These are phyloP conservation scores for Ephialtes manifestator DNA, from an alignment of 2,888 invertebrate species.

Conservation along the genomic window DNA sequence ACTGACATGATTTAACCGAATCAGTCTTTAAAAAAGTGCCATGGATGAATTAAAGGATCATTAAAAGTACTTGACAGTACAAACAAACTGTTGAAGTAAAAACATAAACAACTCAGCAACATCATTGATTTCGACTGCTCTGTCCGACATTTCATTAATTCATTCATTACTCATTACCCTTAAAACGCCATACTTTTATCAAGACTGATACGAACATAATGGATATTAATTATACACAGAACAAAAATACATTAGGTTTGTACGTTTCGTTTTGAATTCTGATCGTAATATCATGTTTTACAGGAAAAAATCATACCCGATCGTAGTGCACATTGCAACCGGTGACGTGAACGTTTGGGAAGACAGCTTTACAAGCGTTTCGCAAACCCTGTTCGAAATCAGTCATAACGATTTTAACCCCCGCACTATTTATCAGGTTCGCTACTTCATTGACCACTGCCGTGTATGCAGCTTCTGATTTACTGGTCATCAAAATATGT, in stretches of 20 bases:
- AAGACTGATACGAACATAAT: too few relatives aligned
- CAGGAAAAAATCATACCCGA: conserved; percentile 5
- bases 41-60: too few relatives aligned
- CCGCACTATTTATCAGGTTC: not conserved
- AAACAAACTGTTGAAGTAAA: too few relatives aligned
- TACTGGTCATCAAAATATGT: conserved; percentile 20
- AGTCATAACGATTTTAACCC: conserved; percentile 8
- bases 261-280: not conserved
- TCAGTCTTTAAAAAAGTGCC: not conserved
- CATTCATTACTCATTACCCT: too few relatives aligned
- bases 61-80: too few relatives aligned
- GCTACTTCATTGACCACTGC: not conserved
- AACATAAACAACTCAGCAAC: too few relatives aligned
- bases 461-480: not conserved
- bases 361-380: conserved; percentile 3
- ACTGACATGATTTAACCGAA: not conserved
- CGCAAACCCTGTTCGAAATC: conserved; percentile 39
- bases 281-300: not conserved
- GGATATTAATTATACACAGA: too few relatives aligned
- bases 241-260: not conserved
- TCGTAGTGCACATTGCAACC: conserved; percentile 46
- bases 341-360: conserved; percentile 8
- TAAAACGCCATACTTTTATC: too few relatives aligned
- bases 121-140: too few relatives aligned
- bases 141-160: too few relatives aligned